Base-by-base conservation (phyloP, 1,140 invertebrate genomes). In the Marisa cornuarietis region DNA sequence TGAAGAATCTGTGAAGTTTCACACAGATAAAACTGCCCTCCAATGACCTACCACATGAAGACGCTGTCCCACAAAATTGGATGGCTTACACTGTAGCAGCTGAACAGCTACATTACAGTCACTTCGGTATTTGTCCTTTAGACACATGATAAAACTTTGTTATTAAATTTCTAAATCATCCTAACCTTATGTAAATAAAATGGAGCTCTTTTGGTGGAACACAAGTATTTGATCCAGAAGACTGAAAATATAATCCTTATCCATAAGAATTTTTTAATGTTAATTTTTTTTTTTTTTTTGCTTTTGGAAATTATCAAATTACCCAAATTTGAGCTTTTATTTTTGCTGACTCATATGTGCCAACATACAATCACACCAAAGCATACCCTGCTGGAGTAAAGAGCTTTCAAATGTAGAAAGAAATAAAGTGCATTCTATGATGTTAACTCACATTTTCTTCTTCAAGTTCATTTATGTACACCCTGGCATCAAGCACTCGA, bases 101-200 rank as follows among this genome's bases (percentile, higher is more conserved):
- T 98, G 96, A 83, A 98, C 97, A 73, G 97, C 97, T 90, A 98
- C 92, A 91, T 96, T 97, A 86, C 98, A 96, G 91, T 99, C 97
- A 91, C 95, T 96, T 92, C 96, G 95, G 91, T 97, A 98, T 85
- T 96, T 94, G 88, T 98, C 96, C 97, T 98, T 92, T 52, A 93
- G 93, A 88, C 88, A 71, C 66, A 82, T 18, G 11, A 14, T 58
- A 18, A 11, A 58, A 10, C 16, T 54, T 54, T 75, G 2, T 4
- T 3, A 75, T 54, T 6, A 75, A 52, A 5, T 54, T 58, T 75
- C 18, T 49, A 24, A 20, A 22, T n/a, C 20, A 24, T 71, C 26
- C 11, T 69, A 62, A 24, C 6, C 6, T 2, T 42, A 42, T 42
- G 31, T 42, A 42, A 42, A 42, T 42, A 42, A 42, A 42, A 42